Evolutionary conservation across 2,113 vertebrate species (phyloP), one percentile per base, ranked within the genome.

Genomic region (Hippoglossus stenolepis): DNA sequence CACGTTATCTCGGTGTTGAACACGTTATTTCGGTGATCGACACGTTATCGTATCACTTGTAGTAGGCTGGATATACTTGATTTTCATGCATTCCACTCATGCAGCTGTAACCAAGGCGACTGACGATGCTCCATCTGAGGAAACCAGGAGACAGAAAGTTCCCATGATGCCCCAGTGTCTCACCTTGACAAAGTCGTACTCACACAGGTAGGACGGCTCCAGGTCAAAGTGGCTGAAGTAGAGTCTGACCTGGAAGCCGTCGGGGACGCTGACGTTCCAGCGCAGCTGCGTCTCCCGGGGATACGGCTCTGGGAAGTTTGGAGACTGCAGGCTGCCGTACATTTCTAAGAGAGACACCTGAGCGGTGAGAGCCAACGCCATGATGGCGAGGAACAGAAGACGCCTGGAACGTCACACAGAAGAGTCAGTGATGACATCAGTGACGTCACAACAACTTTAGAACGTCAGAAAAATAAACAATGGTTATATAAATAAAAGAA

Each of bases 161-260:
- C 54, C 54, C 70, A 75, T 49, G 21, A 58, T 73, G 63, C 76
- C 0, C 0, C 17, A 24, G 17, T 8, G 24, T 70, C 95, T 96
- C 83, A 99, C 98, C 97, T 97, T 96, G 54, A 98, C 95, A 0
- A 93, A 97, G 90, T 99, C 98, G 0, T 99, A 99, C 94, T 99
- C 96, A 83, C 98, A 99, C 83, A 97, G 94, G 90, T 98, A 97
- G 40, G 98, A 99, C 0, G 98, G 96, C 87, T 99, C 98, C 87
- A 99, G 90, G 91, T 99, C 95, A 65, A 99, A 99, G 80, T 98
- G 96, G 95, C 97, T 97, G 91, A 99, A 99, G 90, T 97, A 96
- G 13, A 99, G 94, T 70, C 90, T 94, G 84, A 98, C 91, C 70
- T 89, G 92, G 90, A 97, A 97, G 14, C 98, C 98, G 0, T 91